Conservation (phyloP, 2,888 invertebrate genomes). For the Troides helena region DNA sequence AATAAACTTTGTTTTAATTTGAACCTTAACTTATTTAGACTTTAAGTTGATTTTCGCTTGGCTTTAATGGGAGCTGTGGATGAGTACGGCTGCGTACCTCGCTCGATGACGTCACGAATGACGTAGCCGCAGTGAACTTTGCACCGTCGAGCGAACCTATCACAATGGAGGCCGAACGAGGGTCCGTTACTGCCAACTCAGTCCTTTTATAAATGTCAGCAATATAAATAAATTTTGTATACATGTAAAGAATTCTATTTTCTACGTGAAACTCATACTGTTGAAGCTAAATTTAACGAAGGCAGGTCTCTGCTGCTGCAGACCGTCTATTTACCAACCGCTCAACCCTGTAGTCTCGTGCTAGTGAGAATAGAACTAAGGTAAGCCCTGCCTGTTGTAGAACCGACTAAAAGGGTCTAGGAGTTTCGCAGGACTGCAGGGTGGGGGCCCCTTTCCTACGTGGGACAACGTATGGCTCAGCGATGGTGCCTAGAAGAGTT, state of each 20-base stretch:
- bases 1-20: neutral
- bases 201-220: neutral
- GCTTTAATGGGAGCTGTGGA: neutral
- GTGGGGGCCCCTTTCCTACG: too few species aligned
- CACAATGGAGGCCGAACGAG: conserved; percentile 3
- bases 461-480: too few species aligned
- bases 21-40: neutral
- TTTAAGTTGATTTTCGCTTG: neutral
- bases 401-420: too few species aligned
- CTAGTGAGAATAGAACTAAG: too few species aligned
- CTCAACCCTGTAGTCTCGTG: too few species aligned
- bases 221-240: neutral
- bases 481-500: too few species aligned
- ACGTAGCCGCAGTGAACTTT: neutral
- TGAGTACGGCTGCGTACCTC: neutral
- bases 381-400: too few species aligned
- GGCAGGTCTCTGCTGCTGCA: too few species aligned
- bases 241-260: conserved; percentile 8
- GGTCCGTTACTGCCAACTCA: neutral
- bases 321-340: too few species aligned
- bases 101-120: neutral
- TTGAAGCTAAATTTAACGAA: too few species aligned
- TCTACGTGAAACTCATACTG: conserved; percentile 9
- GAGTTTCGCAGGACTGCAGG: too few species aligned
- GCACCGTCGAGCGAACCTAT: neutral